Conservation (phyloP, 2,113 vertebrate species). For the Petromus typicus region DNA sequence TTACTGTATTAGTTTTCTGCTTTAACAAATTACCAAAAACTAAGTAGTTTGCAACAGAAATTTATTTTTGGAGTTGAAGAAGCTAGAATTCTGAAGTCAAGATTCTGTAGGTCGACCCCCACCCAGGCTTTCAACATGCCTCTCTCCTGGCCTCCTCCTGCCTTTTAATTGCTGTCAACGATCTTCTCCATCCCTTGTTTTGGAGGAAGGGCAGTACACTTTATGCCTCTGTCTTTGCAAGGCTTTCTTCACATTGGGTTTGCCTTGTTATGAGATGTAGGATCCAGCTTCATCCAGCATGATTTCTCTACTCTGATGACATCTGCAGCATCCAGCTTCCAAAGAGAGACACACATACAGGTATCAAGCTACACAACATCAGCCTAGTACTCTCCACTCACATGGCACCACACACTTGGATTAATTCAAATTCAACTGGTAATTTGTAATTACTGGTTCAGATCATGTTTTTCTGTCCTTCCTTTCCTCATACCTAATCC, state of each 20-base stretch:
- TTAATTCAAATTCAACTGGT: background rate
- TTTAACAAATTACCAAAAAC: background rate
- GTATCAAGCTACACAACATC: background rate
- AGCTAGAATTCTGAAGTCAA: background rate
- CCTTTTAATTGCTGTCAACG: background rate
- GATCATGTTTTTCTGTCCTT: background rate
- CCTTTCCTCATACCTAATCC: background rate
- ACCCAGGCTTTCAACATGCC: background rate
- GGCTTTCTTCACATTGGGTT: background rate
- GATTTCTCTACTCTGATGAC: background rate
- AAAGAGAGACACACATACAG: background rate
- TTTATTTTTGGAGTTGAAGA: background rate
- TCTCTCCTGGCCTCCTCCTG: background rate
- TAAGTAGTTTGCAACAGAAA: background rate
- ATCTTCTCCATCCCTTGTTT: background rate
- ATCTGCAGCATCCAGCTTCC: background rate
- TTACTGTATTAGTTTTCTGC: background rate
- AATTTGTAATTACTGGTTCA: background rate
- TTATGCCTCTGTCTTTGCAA: background rate
- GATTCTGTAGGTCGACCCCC: background rate
- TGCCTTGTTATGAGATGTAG: background rate
- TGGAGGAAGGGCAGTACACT: background rate
- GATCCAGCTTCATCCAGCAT: accelerated
- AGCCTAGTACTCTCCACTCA: background rate
- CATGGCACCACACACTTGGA: background rate